Conservation (phyloP, 2,113 vertebrate species). For the Monarcha castaneiventris region DNA sequence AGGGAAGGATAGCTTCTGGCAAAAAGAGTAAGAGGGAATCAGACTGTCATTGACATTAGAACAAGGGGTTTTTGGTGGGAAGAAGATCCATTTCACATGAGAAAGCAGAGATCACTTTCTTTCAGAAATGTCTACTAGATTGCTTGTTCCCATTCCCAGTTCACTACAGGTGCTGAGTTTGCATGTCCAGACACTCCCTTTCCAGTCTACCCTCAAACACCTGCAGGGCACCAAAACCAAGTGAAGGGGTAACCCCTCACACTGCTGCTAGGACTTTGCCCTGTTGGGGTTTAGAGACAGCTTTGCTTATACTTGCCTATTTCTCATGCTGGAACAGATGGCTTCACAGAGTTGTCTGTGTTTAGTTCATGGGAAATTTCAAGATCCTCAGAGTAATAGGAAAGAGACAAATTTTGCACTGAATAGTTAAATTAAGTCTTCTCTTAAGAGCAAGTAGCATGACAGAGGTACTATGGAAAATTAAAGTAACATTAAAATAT, state of each 20-base stretch:
- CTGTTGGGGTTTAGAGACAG: not conserved
- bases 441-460: not conserved
- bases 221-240: not conserved
- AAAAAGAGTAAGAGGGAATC: not conserved
- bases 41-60: not conserved
- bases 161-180: not conserved
- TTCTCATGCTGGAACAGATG: not conserved
- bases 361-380: not conserved
- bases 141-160: not conserved
- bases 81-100: not conserved
- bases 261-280: not conserved
- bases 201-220: not conserved
- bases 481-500: not conserved
- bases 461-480: not conserved
- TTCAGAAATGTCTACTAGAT: not conserved
- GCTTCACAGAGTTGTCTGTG: not conserved
- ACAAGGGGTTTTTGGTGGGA: not conserved
- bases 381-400: not conserved
- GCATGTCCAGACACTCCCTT: not conserved
- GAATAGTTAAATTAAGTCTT: not conserved
- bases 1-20: not conserved
- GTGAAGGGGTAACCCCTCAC: not conserved
- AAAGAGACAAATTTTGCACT: not conserved
- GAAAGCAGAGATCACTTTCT: not conserved
- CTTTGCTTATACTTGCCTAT: not conserved